Evolutionary conservation across 2,888 invertebrate species (phyloP).

Genomic region (Artemia sp.): DNA sequence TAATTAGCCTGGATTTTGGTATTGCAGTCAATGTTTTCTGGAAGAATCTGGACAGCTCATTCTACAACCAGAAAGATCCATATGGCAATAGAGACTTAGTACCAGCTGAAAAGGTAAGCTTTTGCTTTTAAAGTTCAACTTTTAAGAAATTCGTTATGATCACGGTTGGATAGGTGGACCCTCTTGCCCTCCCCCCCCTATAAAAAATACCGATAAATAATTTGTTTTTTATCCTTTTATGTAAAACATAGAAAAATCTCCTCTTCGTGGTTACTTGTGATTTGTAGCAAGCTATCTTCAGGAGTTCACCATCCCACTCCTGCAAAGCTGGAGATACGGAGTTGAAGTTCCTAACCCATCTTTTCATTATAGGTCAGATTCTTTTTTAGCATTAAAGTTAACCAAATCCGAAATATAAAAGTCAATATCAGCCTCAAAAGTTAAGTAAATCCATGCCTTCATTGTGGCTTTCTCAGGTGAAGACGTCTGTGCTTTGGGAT

Average conservation of each 20-base stretch:
- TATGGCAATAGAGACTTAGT: conserved; percentile 40
- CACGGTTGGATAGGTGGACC: background rate
- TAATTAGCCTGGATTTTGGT: conserved; percentile 35
- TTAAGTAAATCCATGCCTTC: no score
- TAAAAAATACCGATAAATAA: background rate
- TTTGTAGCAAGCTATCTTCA: no score
- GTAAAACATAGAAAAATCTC: background rate
- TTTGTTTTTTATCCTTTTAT: background rate
- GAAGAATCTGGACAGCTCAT: conserved; percentile 33
- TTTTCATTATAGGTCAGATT: no score
- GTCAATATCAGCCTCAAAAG: no score
- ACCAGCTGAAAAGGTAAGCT: conserved; percentile 32
- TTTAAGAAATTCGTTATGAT: background rate
- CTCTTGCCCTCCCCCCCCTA: conserved; percentile 10
- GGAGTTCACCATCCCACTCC: no score
- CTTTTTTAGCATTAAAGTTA: no score
- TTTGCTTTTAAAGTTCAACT: background rate
- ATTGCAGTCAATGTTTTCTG: conserved; percentile 41
- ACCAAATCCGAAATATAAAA: no score
- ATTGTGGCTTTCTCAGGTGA: no score
- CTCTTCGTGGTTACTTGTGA: background rate
- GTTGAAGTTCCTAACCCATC: no score
- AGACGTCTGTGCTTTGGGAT: no score
- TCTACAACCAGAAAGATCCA: conserved; percentile 38
- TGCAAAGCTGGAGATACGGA: no score